Evolutionary conservation across 2,888 invertebrate genomes (phyloP).

Genomic region (Pocota personata): DNA sequence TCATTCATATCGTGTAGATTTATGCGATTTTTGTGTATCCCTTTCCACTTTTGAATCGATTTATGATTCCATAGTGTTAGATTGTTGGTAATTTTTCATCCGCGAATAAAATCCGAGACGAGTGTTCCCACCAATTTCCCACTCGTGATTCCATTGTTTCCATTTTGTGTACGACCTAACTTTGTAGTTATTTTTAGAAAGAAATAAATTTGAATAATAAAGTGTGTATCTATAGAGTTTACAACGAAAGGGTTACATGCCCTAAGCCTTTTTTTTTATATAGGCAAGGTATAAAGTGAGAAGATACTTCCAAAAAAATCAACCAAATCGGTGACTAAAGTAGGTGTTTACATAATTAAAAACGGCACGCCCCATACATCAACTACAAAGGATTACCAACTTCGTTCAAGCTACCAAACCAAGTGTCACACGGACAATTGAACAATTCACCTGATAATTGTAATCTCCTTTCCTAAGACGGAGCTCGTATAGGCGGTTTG

Average conservation of each 20-base stretch:
- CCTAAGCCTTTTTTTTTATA: not conserved
- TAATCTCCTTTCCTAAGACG: conserved; percentile 48
- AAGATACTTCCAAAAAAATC: not conserved
- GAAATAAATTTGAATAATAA: not conserved
- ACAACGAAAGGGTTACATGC: not conserved
- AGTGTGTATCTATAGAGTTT: not conserved
- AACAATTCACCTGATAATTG: conserved; percentile 71
- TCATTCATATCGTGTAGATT: not conserved
- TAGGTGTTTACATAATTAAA: conserved; percentile 63
- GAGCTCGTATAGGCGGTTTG: conserved; percentile 50
- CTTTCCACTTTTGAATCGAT: conserved; percentile 25
- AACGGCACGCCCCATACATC: conserved; percentile 42
- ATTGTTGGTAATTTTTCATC: conserved; percentile 50
- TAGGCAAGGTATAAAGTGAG: not conserved
- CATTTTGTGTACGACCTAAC: not conserved
- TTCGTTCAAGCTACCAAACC: not conserved
- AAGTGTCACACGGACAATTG: conserved; percentile 59
- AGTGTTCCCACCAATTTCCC: conserved; percentile 11
- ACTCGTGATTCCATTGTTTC: conserved; percentile 28
- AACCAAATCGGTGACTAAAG: conserved; percentile 37
- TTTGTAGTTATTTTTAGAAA: not conserved
- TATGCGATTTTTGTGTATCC: not conserved
- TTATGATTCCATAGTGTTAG: conserved; percentile 52
- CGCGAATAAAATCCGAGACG: conserved; percentile 6
- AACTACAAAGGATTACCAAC: conserved; percentile 30